A percentile compares a stretch with the other conserved stretches of the same genome.
These are phyloP conservation scores for Apotomis turbidana DNA, from an alignment of 2,888 invertebrate species.

Conservation along the genomic window DNA sequence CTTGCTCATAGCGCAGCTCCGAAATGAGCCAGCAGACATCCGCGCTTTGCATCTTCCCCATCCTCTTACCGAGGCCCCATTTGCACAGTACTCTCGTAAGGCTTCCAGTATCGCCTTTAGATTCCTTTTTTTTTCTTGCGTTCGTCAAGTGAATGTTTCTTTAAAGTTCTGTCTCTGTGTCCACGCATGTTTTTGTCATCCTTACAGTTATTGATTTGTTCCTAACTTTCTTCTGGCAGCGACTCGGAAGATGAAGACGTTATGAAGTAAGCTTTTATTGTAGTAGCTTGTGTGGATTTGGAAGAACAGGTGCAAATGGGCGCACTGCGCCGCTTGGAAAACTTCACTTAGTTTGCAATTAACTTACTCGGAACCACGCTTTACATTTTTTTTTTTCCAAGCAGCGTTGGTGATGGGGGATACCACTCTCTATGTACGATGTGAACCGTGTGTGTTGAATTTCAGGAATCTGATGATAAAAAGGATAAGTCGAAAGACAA, in stretches of 20 bases:
- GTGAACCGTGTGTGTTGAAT: constrained; percentile 69
- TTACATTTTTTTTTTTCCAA: constrained; percentile 55
- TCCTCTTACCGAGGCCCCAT: constrained; percentile 77
- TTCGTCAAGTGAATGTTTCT: constrained; percentile 54
- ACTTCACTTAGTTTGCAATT: constrained; percentile 23
- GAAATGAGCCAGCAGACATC: constrained; percentile 69
- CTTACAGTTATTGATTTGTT: constrained; percentile 50
- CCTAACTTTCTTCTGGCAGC: constrained; percentile 57
- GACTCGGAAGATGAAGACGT: constrained; percentile 50
- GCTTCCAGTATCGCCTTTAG: constrained; percentile 58
- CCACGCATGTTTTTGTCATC: constrained; percentile 79
- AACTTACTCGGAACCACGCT: background rate
- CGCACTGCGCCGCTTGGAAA: constrained; percentile 70
- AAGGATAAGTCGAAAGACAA: constrained; percentile 87
- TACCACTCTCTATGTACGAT: constrained; percentile 51
- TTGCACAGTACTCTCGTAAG: constrained; percentile 73
- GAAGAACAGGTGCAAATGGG: constrained; percentile 77
- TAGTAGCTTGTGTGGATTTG: constrained; percentile 47
- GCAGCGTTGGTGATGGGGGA: constrained; percentile 73
- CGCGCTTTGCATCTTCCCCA: constrained; percentile 65
- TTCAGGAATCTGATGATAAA: constrained; percentile 83
- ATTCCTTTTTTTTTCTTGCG: constrained; percentile 52
- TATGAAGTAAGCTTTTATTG: constrained; percentile 49
- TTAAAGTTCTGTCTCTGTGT: constrained; percentile 75
- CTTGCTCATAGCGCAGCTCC: constrained; percentile 10